Percentiles rank a stretch among this genome's conserved stretches.
phyloP scores from a whole-genome alignment of 2,888 invertebrate species.

The Ferdinandea cuprea region DNA sequence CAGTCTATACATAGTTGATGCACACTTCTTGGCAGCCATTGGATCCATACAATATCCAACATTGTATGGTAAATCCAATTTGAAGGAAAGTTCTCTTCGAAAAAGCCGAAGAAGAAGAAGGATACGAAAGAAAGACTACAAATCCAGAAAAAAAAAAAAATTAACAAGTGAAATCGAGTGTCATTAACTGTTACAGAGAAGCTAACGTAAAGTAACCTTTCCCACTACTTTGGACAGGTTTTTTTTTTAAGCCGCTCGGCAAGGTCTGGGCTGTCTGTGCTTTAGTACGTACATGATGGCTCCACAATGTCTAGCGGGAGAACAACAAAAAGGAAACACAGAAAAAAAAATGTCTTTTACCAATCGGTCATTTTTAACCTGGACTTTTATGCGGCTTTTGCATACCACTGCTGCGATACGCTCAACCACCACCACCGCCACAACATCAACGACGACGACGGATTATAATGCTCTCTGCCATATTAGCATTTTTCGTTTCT shows the following conservation, averaged over 20 bases:
- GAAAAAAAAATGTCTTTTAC: conserved; percentile 32
- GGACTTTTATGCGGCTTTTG: conserved; percentile 61
- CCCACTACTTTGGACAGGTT: conserved; percentile 47
- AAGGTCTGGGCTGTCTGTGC: conserved; percentile 62
- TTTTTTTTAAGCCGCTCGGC: conserved; percentile 39
- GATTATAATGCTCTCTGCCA: conserved; percentile 62
- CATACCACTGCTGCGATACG: conserved; percentile 44
- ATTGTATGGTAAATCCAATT: conserved; percentile 62
- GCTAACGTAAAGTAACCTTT: conserved; percentile 69
- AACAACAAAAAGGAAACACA: conserved; percentile 39
- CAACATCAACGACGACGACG: conserved; percentile 45
- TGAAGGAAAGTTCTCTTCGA: conserved; percentile 42
- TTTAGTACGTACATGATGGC: conserved; percentile 44
- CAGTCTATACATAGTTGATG: background rate
- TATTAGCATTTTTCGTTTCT: conserved; percentile 37
- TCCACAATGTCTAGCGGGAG: conserved; percentile 62
- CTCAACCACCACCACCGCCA: conserved; percentile 15
- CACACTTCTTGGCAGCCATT: conserved; percentile 22
- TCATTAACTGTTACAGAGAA: conserved; percentile 62
- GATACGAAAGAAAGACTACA: conserved; percentile 39
- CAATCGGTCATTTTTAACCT: conserved; percentile 61
- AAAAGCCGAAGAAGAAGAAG: conserved; percentile 32
- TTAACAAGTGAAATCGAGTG: conserved; percentile 57
- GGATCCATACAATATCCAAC: conserved; percentile 43
- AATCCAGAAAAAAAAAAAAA: conserved; percentile 24